Conservation (phyloP, 1,140 invertebrate species). For the Drosophila pseudoobscura region DNA sequence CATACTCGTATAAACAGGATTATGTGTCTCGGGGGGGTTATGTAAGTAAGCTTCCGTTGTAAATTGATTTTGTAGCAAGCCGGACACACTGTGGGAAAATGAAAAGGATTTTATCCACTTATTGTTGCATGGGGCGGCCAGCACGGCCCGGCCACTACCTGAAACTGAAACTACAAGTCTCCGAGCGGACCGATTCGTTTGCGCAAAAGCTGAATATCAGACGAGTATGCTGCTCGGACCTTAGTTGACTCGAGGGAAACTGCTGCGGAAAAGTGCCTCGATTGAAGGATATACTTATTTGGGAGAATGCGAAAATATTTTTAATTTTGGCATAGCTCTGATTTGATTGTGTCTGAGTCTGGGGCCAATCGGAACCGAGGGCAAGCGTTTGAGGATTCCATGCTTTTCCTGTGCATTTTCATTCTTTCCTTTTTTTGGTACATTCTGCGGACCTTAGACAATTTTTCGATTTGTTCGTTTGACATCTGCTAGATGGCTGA, state of each 20-base stretch:
- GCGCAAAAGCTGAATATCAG: slow-evolving; percentile 19
- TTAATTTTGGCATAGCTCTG: slow-evolving; percentile 58
- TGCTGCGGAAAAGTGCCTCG: slow-evolving; percentile 8
- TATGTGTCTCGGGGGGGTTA: slow-evolving; percentile 67
- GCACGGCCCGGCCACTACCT: slow-evolving; percentile 14
- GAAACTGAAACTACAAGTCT: slow-evolving; percentile 37
- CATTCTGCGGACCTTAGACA: slow-evolving; percentile 39
- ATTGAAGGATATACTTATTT: background rate
- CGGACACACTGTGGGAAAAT: slow-evolving; percentile 58
- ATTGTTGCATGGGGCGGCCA: slow-evolving; percentile 45
- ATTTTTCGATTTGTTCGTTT: slow-evolving; percentile 52
- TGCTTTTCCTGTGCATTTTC: slow-evolving; percentile 8
- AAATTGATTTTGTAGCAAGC: slow-evolving; percentile 70
- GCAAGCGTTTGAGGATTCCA: slow-evolving; percentile 16
- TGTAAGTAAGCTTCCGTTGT: slow-evolving; percentile 74
- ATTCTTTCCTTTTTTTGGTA: slow-evolving; percentile 13
- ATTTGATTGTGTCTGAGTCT: slow-evolving; percentile 43
- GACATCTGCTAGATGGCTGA: slow-evolving; percentile 49
- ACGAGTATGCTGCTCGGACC: background rate
- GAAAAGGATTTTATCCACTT: slow-evolving; percentile 67
- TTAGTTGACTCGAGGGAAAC: slow-evolving; percentile 17
- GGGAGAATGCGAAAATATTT: slow-evolving; percentile 47
- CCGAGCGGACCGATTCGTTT: background rate
- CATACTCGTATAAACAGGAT: slow-evolving; percentile 62
- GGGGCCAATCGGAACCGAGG: slow-evolving; percentile 8